phyloP scores from a whole-genome alignment of 2,113 vertebrate genomes.

The Malurus melanocephalus region DNA sequence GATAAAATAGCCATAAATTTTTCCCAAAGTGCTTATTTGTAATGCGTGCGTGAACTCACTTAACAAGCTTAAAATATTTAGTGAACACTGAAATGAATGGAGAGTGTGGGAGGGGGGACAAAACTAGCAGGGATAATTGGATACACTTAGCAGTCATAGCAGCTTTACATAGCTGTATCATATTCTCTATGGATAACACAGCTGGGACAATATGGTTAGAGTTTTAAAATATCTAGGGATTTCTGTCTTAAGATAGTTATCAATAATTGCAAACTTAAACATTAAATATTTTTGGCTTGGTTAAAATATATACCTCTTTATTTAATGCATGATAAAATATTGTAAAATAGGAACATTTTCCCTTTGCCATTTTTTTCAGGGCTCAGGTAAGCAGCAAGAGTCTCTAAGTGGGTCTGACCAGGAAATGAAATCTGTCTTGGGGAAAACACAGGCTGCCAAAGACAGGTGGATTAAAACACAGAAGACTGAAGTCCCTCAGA shows the following conservation, averaged over 20 bases:
- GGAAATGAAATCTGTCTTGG: not conserved
- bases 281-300: not conserved
- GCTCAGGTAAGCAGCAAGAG: not conserved
- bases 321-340: not conserved
- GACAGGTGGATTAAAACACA: not conserved
- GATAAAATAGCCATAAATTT: slow-evolving; percentile 18
- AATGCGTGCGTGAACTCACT: not conserved
- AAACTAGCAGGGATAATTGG: slow-evolving; percentile 8
- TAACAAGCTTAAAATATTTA: slow-evolving; percentile 41
- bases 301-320: not conserved
- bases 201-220: slow-evolving; percentile 1
- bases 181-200: slow-evolving; percentile 1
- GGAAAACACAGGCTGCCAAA: not conserved
- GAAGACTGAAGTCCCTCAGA: not conserved
- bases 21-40: not conserved
- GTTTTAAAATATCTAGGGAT: slow-evolving; percentile 21
- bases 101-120: not conserved
- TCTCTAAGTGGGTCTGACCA: not conserved
- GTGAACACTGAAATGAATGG: not conserved
- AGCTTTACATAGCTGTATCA: slow-evolving; percentile 5
- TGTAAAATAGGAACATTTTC: not conserved
- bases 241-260: slow-evolving; percentile 24
- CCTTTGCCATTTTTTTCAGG: not conserved
- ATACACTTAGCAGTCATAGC: slow-evolving; percentile 8
- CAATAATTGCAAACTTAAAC: not conserved